phyloP scores from a whole-genome alignment of 2,888 invertebrate species.

The Cantharis rustica region DNA sequence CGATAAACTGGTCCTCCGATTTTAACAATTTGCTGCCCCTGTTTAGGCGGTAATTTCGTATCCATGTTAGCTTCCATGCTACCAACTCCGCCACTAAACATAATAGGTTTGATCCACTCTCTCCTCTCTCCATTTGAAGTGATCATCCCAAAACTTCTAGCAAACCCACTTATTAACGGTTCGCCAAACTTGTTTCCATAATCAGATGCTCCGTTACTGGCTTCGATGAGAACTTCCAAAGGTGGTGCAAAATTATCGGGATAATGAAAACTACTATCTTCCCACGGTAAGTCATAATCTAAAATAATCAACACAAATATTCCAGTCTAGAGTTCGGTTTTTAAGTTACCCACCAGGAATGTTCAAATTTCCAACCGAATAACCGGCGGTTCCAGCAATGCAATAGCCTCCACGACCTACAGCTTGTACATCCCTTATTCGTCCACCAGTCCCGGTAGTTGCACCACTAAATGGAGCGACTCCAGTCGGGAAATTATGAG shows the following conservation, averaged over 20 bases:
- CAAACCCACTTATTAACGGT: constrained; percentile 90
- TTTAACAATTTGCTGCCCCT: constrained; percentile 91
- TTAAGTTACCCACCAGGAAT: constrained; percentile 72
- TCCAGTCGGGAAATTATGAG: constrained; percentile 97
- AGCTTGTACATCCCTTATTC: constrained; percentile 93
- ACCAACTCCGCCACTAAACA: constrained; percentile 98
- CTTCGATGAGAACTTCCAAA: constrained; percentile 88
- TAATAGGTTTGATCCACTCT: constrained; percentile 97
- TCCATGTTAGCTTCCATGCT: constrained; percentile 84
- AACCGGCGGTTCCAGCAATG: constrained; percentile 95
- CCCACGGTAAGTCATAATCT: constrained; percentile 90
- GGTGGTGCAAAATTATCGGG: constrained; percentile 91
- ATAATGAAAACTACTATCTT: constrained; percentile 73
- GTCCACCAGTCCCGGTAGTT: constrained; percentile 96
- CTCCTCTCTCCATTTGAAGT: constrained; percentile 66
- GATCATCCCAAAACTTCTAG: constrained; percentile 84
- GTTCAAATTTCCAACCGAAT: constrained; percentile 90
- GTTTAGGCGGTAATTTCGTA: constrained; percentile 74
- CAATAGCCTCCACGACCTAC: constrained; percentile 94
- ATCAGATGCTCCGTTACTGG: constrained; percentile 97
- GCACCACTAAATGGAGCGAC: constrained; percentile 98
- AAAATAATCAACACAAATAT: constrained; percentile 12
- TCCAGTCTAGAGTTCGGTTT: neutral
- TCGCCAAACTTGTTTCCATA: constrained; percentile 99
- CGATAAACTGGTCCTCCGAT: constrained; percentile 97